These are phyloP conservation scores for Seira musarum DNA, from an alignment of 2,888 invertebrate genomes.

Conservation along the genomic window DNA sequence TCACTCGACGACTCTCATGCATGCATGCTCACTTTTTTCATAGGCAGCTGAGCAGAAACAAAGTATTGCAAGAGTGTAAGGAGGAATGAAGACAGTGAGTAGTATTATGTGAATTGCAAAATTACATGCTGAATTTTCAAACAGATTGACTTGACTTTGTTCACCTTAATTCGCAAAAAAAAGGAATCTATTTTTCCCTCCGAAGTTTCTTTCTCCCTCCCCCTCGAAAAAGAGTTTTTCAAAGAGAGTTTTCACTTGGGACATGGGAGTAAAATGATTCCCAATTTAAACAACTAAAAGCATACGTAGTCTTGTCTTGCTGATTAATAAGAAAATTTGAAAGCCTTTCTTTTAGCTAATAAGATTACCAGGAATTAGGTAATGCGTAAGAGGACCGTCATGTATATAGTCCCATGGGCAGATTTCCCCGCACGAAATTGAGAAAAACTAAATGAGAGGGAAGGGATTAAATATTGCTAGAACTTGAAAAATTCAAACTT, in stretches of 20 bases:
- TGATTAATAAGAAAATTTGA: not conserved
- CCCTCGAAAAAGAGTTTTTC: not conserved
- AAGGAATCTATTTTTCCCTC: not conserved
- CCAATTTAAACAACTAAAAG: no score
- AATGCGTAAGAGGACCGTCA: no score
- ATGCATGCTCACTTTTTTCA: not conserved
- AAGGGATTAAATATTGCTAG: not conserved
- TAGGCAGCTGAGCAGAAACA: not conserved
- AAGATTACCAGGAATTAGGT: no score
- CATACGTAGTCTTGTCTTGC: not conserved
- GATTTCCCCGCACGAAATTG: no score
- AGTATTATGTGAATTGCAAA: not conserved
- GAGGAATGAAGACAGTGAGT: no score
- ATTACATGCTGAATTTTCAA: not conserved
- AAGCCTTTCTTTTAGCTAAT: not conserved
- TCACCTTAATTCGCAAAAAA: not conserved
- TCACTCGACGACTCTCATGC: not conserved
- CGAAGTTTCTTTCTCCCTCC: not conserved
- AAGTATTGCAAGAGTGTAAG: no score
- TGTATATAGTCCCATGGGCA: no score
- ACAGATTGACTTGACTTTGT: not conserved
- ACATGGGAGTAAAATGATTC: no score
- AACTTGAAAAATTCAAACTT: not conserved
- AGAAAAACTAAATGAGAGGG: no score
- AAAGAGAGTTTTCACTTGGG: no score